Evolutionary conservation across 2,797 vertebrate genomes (phyloP), one percentile per base, ranked within the genome.

Genomic region (Danio tinwini): DNA sequence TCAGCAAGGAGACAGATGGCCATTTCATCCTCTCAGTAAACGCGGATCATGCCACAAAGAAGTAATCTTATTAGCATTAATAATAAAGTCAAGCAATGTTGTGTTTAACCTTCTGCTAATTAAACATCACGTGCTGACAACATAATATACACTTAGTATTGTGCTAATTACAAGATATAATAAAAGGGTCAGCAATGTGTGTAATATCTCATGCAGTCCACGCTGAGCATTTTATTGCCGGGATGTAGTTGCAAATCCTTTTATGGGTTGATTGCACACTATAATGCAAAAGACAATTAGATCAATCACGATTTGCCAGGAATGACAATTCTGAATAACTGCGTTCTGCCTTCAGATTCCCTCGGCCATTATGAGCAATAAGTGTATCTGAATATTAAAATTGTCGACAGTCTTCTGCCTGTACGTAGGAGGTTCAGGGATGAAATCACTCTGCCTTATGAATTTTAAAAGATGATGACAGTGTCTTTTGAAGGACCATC

Each of bases 61-160:
- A 55, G 37, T 75, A 78, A 83, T 84, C 40, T 61, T 55, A 85
- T 84, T 81, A 84, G 67, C 65, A 78, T 73, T 81, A 85, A 79
- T 50, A 83, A 73, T 80, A 65, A 80, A 62, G 19, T 8, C 52
- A 49, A 76, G 53, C 39, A 55, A 68, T 75, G 74, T 61, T 78
- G 71, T 84, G 76, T 76, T 74, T 75, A 82, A 52, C 64, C 84
- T 76, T 61, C 49, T 59, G 47, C 63, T 82, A 85, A 79, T 86
- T 79, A 82, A 80, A 70, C 68, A 62, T 80, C 56, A 75, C 70
- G 52, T 76, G 59, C 72, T 78, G 74, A 56, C 47, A 61, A 82
- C 45, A 80, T 84, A 74, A 59, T 68, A 79, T 69, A 74, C 80
- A 85, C 63, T 56, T 76, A 78, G 72, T 77, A 74, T 47, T 78